Conservation (phyloP, 1,140 invertebrate genomes). For the Magallana gigas region DNA sequence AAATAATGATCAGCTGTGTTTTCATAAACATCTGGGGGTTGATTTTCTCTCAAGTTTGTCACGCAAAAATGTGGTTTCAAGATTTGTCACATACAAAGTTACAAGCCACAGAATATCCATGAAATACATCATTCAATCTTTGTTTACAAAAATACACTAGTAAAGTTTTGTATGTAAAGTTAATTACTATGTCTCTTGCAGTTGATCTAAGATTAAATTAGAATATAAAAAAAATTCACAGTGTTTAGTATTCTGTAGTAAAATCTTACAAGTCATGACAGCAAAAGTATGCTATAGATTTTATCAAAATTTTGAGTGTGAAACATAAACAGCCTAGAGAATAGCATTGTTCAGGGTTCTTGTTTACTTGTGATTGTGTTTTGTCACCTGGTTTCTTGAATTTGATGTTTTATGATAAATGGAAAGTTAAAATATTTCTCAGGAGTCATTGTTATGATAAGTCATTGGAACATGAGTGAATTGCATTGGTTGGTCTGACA, state of each 20-base stretch:
- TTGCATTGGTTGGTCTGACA: too few relatives aligned
- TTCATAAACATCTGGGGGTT: neutral
- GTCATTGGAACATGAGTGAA: too few relatives aligned
- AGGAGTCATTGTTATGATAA: too few relatives aligned
- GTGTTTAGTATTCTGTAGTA: neutral
- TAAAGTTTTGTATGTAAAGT: too few relatives aligned
- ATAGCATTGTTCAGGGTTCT: neutral
- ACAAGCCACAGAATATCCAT: too few relatives aligned
- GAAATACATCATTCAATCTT: too few relatives aligned
- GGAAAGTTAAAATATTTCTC: too few relatives aligned
- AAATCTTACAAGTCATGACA: neutral
- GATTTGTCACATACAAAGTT: too few relatives aligned
- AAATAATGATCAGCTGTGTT: neutral
- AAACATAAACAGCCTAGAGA: neutral
- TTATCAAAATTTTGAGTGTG: neutral
- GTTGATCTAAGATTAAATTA: neutral
- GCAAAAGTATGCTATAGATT: neutral
- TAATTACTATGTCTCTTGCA: neutral
- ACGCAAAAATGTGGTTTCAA: neutral
- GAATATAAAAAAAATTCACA: neutral
- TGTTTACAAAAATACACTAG: too few relatives aligned
- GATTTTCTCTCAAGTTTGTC: neutral
- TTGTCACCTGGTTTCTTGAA: slow-evolving; percentile 2
- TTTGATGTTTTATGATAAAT: neutral
- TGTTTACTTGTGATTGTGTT: neutral